Percentiles rank a stretch among this genome's conserved stretches.
phyloP scores from a whole-genome alignment of 2,797 vertebrate species.

The Gadopsis marmoratus region DNA sequence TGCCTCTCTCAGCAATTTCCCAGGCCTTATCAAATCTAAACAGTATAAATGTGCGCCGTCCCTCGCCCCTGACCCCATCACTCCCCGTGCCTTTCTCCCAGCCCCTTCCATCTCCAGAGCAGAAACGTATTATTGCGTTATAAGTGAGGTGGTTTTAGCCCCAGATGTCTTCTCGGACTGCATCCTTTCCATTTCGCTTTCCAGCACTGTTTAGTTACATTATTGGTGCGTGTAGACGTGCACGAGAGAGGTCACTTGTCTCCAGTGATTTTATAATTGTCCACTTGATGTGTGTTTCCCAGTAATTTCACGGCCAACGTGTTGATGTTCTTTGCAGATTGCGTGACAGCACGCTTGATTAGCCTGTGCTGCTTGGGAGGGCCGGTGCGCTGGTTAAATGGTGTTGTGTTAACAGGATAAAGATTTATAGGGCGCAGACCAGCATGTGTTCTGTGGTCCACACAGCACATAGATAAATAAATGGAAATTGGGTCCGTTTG shows the following conservation, averaged over 20 bases:
- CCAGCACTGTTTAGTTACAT: conserved; percentile 34
- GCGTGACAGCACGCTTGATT: conserved; percentile 60
- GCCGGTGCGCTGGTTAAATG: conserved; percentile 75
- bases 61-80: conserved; percentile 61
- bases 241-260: conserved; percentile 25
- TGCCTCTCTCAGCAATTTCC: conserved; percentile 71
- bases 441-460: conserved; percentile 71
- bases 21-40: conserved; percentile 73
- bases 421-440: conserved; percentile 76
- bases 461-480: conserved; percentile 79
- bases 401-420: conserved; percentile 77
- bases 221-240: conserved; percentile 36
- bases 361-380: conserved; percentile 57
- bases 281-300: conserved; percentile 40
- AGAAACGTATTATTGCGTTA: conserved; percentile 67
- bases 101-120: conserved; percentile 54
- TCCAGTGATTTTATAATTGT: conserved; percentile 58
- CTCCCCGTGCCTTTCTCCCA: conserved; percentile 48
- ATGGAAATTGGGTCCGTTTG: conserved; percentile 81
- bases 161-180: conserved; percentile 53
- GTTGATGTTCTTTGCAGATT: conserved; percentile 27
- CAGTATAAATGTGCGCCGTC: conserved; percentile 64
- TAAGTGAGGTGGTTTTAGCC: conserved; percentile 55
- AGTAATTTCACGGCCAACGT: conserved; percentile 58
- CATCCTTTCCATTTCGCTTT: conserved; percentile 42